phyloP scores from a whole-genome alignment of 2,113 vertebrate species.

The Micromys minutus region DNA sequence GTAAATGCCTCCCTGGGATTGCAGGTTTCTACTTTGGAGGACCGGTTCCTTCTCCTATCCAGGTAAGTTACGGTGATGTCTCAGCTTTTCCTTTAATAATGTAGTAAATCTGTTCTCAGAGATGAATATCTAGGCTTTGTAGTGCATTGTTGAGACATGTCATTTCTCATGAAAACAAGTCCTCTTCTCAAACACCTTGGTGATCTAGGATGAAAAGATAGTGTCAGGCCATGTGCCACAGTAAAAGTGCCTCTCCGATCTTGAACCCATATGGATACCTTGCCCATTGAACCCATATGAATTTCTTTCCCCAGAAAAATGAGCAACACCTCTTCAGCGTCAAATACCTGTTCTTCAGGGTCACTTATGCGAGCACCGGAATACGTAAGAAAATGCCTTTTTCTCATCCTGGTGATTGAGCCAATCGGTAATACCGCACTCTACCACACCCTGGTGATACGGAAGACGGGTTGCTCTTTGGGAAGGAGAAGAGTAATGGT shows the following conservation, averaged over 20 bases:
- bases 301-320: not conserved
- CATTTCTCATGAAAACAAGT: constrained; percentile 51
- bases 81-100: constrained; percentile 65
- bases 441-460: not conserved
- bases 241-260: constrained; percentile 60
- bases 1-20: constrained; percentile 66
- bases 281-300: constrained; percentile 62
- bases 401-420: not conserved
- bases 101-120: constrained; percentile 69
- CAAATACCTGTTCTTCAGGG: not conserved
- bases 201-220: constrained; percentile 54
- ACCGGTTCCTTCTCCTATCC: constrained; percentile 56
- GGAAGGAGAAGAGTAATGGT: constrained; percentile 66
- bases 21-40: constrained; percentile 65
- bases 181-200: constrained; percentile 38
- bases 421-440: constrained; percentile 36
- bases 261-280: constrained; percentile 68
- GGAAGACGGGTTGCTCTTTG: constrained; percentile 59
- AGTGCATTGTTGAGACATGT: not conserved
- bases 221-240: constrained; percentile 55
- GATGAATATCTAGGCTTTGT: constrained; percentile 57
- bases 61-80: constrained; percentile 66
- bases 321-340: not conserved
- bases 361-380: not conserved
- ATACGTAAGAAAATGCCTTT: not conserved